Conservation (phyloP, 2,888 invertebrate genomes). For the Ethmia dodecea region DNA sequence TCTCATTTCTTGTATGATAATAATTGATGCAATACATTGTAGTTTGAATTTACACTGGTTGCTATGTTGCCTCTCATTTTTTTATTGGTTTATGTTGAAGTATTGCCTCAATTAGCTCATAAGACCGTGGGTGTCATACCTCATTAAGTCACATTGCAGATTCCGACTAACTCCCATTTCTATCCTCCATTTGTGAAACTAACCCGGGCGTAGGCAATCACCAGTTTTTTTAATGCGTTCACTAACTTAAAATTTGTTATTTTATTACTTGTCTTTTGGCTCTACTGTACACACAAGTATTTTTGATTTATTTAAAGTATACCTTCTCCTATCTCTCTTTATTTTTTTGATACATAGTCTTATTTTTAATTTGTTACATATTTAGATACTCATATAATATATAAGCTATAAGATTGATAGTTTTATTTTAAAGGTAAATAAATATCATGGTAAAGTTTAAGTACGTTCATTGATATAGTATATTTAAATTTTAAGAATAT, state of each 20-base stretch:
- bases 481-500: too few relatives aligned
- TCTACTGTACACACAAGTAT: conserved; percentile 16
- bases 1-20: conserved; percentile 16
- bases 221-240: conserved; percentile 39
- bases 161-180: conserved; percentile 46
- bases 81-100: conserved; percentile 17
- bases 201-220: conserved; percentile 59
- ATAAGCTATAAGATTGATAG: too few relatives aligned
- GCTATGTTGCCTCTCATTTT: neutral
- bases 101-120: conserved; percentile 56
- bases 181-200: conserved; percentile 33
- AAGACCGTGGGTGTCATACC: conserved; percentile 38
- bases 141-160: conserved; percentile 26
- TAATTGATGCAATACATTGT: conserved; percentile 30
- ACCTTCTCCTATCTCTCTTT: too few relatives aligned
- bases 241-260: conserved; percentile 48
- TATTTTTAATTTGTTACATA: too few relatives aligned
- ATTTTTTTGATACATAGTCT: too few relatives aligned
- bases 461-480: too few relatives aligned
- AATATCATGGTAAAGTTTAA: too few relatives aligned
- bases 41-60: conserved; percentile 18
- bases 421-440: too few relatives aligned
- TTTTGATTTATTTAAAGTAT: too few relatives aligned
- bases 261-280: conserved; percentile 64
- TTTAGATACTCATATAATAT: too few relatives aligned